Base-by-base conservation (phyloP, 2,797 vertebrate genomes). In the Pipistrellus nathusii region DNA sequence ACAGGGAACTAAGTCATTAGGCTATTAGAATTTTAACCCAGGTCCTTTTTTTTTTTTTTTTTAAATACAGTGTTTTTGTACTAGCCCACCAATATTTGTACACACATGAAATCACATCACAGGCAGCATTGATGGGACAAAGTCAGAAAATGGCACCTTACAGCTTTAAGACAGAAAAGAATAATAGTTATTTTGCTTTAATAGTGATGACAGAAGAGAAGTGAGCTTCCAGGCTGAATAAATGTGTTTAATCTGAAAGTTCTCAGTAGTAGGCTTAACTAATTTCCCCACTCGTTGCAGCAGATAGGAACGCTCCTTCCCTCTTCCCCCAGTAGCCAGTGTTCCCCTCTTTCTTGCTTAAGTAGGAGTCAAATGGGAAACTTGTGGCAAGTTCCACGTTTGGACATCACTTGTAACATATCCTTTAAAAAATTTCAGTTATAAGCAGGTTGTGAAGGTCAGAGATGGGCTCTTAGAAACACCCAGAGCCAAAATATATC, bases 351-450 rank as follows among this genome's bases (percentile, higher is more conserved):
- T 2, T 91, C 27, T 85, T 75, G 5, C n/a, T 82, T 87, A 77
- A 84, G 4, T 35, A 80, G 53, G 68, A 85, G 87, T 87, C 95
- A 46, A 92, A 51, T 95, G 77, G 53, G 59, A 96, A 80, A 32
- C 27, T 27, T 95, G 3, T 17, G 91, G n/a, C 8, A 94, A 25
- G 55, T 91, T 94, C 38, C 27, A 64, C 9, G 88, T 93, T 95
- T 80, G 75, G 35, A 53, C 13, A 78, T 78, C 66, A 77, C 32
- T 86, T 95, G 6, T 85, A 92, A 92, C 13, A 69, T 91, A 91
- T 57, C 4, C 25, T 80, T 93, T 86, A 25, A 23, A 94, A 94
- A 92, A 75, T 88, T 12, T n/a, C 59, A 46, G 9, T 94, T 30
- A 38, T 86, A 86, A 89, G 12, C 14, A 89, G 51, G 8, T 83